Evolutionary conservation across 2,113 vertebrate species (phyloP), one percentile per base, ranked within the genome.

Genomic region (Oryzias melastigma): DNA sequence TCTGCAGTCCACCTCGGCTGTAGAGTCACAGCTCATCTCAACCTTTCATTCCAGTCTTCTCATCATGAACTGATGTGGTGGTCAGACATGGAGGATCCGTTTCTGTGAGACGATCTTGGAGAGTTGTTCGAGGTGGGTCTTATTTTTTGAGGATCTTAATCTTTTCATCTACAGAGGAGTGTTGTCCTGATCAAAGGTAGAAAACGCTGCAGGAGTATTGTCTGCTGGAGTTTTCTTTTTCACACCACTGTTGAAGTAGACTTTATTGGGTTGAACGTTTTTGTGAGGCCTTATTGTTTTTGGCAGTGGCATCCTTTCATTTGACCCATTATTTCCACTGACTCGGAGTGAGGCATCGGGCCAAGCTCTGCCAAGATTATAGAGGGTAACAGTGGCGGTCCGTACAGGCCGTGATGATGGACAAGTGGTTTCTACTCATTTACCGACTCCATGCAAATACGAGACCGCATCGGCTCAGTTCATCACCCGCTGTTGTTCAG

Each of bases 271-370:
- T 27, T 27, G 47, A 68, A 68, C 65, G 22, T 72, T 59, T 80
- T 80, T 81, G 77, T 49, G 50, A 41, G 59, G 55, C 61, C 70
- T 78, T 87, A 66, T 82, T 48, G 67, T 77, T 66, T 73, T 54
- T 78, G 82, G 72, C 80, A 53, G 49, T 20, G 5, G 46, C 46
- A 65, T 77, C 70, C 73, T 48, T 48, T 79, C 57, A 79, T 87
- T 82, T 73, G 62, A 35, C 69, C 68, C 61, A 77, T 87, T 83
- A 79, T 82, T 81, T 73, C 58, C 65, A 77, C 70, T 85, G 80
- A 75, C 55, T 68, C 71, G 54, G 64, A 69, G 25, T 57, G 62
- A 55, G 68, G 74, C 69, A 67, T 40, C 55, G 29, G 51, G 78
- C 75, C 77, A 80, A 67, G 64, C 71, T 46, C 27, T 59, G 65